Conservation (phyloP, 2,888 invertebrate genomes). For the Neria commutata region DNA sequence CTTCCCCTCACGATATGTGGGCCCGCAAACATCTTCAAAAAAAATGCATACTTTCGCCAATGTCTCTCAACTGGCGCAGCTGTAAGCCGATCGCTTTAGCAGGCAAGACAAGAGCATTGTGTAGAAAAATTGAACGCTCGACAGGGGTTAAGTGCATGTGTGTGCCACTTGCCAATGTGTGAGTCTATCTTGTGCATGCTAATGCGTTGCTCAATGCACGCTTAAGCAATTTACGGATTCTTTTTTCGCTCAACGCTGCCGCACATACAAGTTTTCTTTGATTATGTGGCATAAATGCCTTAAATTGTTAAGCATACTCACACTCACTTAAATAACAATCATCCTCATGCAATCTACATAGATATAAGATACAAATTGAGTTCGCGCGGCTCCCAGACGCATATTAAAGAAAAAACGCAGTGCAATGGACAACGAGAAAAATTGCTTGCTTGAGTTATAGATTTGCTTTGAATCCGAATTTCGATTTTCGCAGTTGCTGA, state of each 20-base stretch:
- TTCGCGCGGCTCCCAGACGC: no score
- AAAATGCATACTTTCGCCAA: no score
- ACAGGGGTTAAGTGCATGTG: background rate
- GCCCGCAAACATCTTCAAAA: no score
- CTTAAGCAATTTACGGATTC: constrained; percentile 17
- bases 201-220: constrained; percentile 9
- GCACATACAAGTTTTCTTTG: background rate
- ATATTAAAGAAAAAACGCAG: background rate
- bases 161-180: background rate
- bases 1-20: no score
- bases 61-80: no score
- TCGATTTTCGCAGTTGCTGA: no score
- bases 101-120: background rate
- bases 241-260: background rate
- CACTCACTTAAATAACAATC: background rate
- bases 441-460: no score
- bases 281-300: background rate
- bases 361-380: no score
- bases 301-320: background rate
- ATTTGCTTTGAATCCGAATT: no score
- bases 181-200: background rate
- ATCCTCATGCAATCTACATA: background rate
- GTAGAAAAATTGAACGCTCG: background rate
- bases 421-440: no score
- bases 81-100: no score